Evolutionary conservation across 2,113 vertebrate genomes (phyloP), one percentile per base, ranked within the genome.

Genomic region (Epinephelus fuscoguttatus): DNA sequence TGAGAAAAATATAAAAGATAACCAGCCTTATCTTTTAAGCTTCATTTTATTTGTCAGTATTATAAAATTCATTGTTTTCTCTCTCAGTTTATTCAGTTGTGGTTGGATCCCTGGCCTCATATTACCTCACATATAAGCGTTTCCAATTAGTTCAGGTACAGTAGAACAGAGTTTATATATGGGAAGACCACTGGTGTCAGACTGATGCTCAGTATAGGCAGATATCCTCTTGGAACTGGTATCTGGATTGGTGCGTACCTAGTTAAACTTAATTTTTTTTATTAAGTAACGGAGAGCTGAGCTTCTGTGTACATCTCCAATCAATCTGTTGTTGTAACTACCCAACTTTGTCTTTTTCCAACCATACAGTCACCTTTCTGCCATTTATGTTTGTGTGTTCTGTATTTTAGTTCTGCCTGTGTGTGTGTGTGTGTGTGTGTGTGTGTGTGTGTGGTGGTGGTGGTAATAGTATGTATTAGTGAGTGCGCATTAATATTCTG

Each of bases 401-500:
- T 45, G 42, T 45, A 45, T 45, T 11, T 45, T 12, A 45, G 42
- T 8, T 45, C 10, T 45, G 42, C 42, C 42, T 45, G 15, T 70
- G 56, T 42, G 33, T n/a, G 21, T 49, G 73, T 12, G 7, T 66
- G 60, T 77, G 72, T 56, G 18, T 47, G 37, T 69, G 76, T 23
- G 30, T 45, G 15, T 70, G 56, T 42, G 45, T n/a, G 21, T 49
- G 45, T 0, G 18, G 21, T 33, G 4, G 30, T 33, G 42, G 66
- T 27, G 18, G 18, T 0, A 4, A 17, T 33, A 1, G 30, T 33
- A 19, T 75, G 69, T 70, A 25, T 61, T 70, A 71, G 61, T 81
- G 60, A 70, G 52, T 18, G 55, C 62, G 75, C 30, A 89, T 89
- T 86, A 64, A 80, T 82, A 89, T 89, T 91, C 90, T 52, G 70